phyloP scores from a whole-genome alignment of 2,888 invertebrate species.

The Zhengitettix transpicula region DNA sequence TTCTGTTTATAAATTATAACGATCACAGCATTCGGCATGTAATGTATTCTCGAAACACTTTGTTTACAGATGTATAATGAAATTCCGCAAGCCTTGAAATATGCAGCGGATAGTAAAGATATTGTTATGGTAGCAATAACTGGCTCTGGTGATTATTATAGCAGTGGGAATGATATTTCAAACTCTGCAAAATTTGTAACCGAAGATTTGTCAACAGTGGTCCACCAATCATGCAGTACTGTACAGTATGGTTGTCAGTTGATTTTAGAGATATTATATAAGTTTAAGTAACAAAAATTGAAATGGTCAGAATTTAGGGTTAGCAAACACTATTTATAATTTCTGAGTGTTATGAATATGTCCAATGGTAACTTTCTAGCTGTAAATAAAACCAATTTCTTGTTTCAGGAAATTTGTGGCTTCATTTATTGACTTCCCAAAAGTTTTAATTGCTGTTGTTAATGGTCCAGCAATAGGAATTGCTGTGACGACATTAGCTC shows the following conservation, averaged over 20 bases:
- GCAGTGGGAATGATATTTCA: slow-evolving; percentile 64
- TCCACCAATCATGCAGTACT: slow-evolving; percentile 9
- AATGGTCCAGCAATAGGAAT: slow-evolving; percentile 94
- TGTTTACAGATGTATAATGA: slow-evolving; percentile 43
- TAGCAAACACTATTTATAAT: too few species aligned
- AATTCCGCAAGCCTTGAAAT: slow-evolving; percentile 43
- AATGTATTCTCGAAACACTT: background rate
- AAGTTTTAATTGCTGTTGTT: slow-evolving; percentile 69
- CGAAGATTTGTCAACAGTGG: slow-evolving; percentile 18
- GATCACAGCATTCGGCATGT: background rate
- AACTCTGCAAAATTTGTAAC: slow-evolving; percentile 26
- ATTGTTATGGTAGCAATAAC: slow-evolving; percentile 59
- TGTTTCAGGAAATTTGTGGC: slow-evolving; percentile 45
- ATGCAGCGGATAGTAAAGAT: slow-evolving; percentile 47
- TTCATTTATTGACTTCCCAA: slow-evolving; percentile 72
- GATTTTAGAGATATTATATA: too few species aligned
- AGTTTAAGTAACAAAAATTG: too few species aligned
- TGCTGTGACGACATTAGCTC: slow-evolving; percentile 62
- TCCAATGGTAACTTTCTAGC: too few species aligned
- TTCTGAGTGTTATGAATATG: too few species aligned
- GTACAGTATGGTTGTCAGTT: too few species aligned
- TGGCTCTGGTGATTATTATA: slow-evolving; percentile 64
- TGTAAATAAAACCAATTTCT: background rate
- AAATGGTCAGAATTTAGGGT: too few species aligned
- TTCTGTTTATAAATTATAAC: too few species aligned